Percentiles rank a stretch among this genome's conserved stretches.
Conservation (phyloP, 64 coral and sea anemone genomes). For the Platygyra sinensis region DNA sequence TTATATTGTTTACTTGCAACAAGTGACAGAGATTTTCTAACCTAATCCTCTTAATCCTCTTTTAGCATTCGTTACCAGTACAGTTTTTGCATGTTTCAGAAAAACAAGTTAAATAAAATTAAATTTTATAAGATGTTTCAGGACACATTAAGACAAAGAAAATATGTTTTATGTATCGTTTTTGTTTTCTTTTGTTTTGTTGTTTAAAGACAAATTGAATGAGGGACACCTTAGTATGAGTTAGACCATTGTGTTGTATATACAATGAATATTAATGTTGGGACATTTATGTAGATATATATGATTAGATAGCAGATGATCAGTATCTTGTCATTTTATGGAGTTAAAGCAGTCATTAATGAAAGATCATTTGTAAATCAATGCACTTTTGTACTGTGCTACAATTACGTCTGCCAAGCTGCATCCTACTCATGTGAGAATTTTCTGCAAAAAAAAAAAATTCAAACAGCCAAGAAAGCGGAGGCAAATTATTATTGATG, state of each 20-base stretch:
- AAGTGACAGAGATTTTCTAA: neutral
- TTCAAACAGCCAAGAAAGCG: no score
- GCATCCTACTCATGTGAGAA: no score
- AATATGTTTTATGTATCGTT: slow-evolving; percentile 17
- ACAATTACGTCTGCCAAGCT: no score
- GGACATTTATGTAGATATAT: neutral
- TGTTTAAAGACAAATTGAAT: neutral
- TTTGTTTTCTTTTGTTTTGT: neutral
- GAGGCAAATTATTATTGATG: neutral
- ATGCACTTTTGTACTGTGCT: no score
- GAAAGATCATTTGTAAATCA: no score
- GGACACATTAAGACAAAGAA: slow-evolving; percentile 3
- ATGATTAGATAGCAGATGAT: neutral
- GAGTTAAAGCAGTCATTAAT: no score
- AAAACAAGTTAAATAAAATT: no score
- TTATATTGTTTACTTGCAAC: neutral
- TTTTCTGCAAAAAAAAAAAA: no score
- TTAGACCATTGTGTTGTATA: neutral
- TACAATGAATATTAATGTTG: slow-evolving; percentile 3
- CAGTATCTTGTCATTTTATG: no score
- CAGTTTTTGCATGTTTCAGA: no score
- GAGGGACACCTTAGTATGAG: neutral
- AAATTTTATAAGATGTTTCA: neutral
- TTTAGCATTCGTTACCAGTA: no score
- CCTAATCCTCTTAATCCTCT: neutral